Evolutionary conservation across 2,888 invertebrate species (phyloP).

Genomic region (Hydrotaea diabolus): DNA sequence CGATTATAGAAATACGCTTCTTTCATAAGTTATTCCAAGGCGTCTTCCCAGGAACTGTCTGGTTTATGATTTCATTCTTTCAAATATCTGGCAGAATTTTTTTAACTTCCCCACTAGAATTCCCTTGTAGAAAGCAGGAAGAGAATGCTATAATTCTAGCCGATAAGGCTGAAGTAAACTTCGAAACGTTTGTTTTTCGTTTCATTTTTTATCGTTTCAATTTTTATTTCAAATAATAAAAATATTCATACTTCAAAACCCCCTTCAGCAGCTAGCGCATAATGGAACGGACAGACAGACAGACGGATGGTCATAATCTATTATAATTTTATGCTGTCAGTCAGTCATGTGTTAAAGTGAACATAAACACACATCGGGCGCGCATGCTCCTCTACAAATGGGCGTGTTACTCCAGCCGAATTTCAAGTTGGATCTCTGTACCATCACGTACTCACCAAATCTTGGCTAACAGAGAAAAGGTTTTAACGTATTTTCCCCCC

Average conservation of each 20-base stretch:
- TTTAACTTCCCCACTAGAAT: neutral
- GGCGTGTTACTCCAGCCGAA: slow-evolving; percentile 34
- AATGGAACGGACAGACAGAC: neutral
- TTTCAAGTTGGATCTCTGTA: neutral
- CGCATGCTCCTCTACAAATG: neutral
- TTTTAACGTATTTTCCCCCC: neutral
- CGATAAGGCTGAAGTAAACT: neutral
- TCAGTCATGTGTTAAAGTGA: slow-evolving; percentile 55
- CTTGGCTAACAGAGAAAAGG: neutral
- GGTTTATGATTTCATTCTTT: neutral
- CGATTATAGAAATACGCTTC: too few species aligned
- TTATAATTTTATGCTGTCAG: slow-evolving; percentile 65
- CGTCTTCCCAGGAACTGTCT: too few species aligned
- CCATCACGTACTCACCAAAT: neutral
- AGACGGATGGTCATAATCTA: slow-evolving; percentile 44
- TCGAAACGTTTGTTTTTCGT: neutral
- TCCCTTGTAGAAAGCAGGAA: neutral
- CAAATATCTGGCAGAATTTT: neutral
- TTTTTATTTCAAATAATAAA: slow-evolving; percentile 7
- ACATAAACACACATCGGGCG: neutral
- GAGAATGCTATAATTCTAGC: slow-evolving; percentile 7
- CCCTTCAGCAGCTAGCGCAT: too few species aligned
- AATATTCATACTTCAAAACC: neutral
- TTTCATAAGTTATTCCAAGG: too few species aligned
- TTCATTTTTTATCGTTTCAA: too few species aligned